phyloP scores from a whole-genome alignment of 2,113 vertebrate species.

The Sardina pilchardus region DNA sequence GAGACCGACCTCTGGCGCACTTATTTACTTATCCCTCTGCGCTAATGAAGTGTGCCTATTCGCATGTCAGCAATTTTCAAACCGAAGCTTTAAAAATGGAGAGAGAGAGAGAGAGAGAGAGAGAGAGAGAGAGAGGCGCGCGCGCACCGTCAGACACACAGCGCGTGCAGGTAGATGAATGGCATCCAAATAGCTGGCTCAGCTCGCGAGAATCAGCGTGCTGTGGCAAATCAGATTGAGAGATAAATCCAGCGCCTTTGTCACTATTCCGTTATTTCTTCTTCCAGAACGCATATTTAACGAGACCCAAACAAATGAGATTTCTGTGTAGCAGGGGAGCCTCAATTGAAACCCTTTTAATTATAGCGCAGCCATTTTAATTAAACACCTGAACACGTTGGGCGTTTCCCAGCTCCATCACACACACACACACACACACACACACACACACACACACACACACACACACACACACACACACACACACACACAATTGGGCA shows the following conservation, averaged over 20 bases:
- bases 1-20: constrained; percentile 45
- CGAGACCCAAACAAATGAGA: constrained; percentile 39
- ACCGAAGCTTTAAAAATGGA: background rate
- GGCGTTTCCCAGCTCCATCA: background rate
- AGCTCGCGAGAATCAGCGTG: background rate
- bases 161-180: background rate
- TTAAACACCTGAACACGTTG: constrained; percentile 30
- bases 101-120: background rate
- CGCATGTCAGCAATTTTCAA: constrained; percentile 52
- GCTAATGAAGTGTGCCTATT: constrained; percentile 59
- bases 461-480: constrained; percentile 6
- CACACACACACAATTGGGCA: no score
- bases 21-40: constrained; percentile 46
- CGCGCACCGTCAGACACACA: background rate
- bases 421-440: background rate
- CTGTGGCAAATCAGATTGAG: background rate
- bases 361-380: constrained; percentile 34
- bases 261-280: background rate
- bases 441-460: constrained; percentile 11
- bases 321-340: background rate
- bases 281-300: constrained; percentile 38
- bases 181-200: background rate
- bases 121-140: background rate
- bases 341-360: constrained; percentile 33
- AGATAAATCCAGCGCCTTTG: background rate